Evolutionary conservation across 1,140 invertebrate genomes (phyloP).

Genomic region (Cheumatopsyche charites): DNA sequence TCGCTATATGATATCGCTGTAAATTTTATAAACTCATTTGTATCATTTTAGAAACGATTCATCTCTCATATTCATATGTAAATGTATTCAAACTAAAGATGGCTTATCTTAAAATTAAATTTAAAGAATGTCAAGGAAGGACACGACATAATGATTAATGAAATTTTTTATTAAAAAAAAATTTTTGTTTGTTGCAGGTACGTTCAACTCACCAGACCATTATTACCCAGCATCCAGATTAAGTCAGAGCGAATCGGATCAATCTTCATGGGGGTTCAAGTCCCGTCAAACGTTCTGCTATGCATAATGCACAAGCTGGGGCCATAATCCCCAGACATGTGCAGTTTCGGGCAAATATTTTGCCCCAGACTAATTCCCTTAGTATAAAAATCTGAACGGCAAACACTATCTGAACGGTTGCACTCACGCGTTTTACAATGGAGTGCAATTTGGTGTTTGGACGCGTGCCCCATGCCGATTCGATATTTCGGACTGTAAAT

Average conservation of each 20-base stretch:
- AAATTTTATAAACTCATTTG: no score
- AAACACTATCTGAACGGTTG: constrained; percentile 44
- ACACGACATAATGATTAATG: no score
- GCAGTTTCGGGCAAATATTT: constrained; percentile 45
- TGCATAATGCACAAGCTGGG: constrained; percentile 11
- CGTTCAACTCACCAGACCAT: not conserved
- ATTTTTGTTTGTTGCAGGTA: constrained; percentile 20
- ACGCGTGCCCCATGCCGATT: not conserved
- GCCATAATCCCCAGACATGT: constrained; percentile 38
- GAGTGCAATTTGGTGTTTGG: no score
- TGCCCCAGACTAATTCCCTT: constrained; percentile 46
- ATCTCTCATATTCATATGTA: no score
- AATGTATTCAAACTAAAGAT: no score
- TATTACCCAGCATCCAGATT: no score
- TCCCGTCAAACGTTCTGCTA: not conserved
- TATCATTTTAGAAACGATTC: no score
- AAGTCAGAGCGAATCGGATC: no score
- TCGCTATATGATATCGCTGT: no score
- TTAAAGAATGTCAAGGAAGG: no score
- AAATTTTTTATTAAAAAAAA: no score
- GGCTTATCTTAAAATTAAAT: no score
- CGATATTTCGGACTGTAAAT: not conserved
- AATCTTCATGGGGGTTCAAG: not conserved
- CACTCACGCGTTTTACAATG: constrained; percentile 34
- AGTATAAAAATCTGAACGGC: constrained; percentile 47